Evolutionary conservation across 2,797 vertebrate genomes (phyloP), one percentile per base, ranked within the genome.

Genomic region (Scolopax bukidnonensis): DNA sequence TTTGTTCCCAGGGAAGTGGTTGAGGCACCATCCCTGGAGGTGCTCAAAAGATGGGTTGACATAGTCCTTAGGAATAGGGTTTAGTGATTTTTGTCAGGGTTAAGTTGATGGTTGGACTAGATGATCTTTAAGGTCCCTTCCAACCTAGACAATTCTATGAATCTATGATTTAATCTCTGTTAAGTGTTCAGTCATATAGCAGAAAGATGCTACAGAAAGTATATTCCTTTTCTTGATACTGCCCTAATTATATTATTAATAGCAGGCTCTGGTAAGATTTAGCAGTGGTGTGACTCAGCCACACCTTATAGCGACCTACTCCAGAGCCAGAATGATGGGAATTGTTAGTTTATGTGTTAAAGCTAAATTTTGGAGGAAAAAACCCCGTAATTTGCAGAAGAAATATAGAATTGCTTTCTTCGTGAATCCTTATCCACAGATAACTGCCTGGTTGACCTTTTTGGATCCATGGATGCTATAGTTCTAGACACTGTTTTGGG

Each of bases 241-340:
- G 57, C 33, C 51, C 79, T 88, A 69, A 68, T 95, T 70, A 48
- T 75, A 71, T 74, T 59, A 92, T 80, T 83, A 84, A 68, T 60
- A 41, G 53, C 38, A 45, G 79, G 53, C 79, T 80, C 45, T 60
- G 38, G 57, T 47, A 32, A 79, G 50, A 40, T 57, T 69, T 76
- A 57, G 61, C 30, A 27, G 75, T 7, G 3, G 23, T 0, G 4
- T 90, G 87, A 88, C 69, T 93, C 91, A 86, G 51, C 38, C 8
- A 3, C 51, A 85, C 56, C 59, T 76, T 40, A 47, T 27, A 59
- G 68, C 41, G 75, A 5, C 0, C 0, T 0, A 2, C 54, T 73
- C 18, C 73, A 54, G 71, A 85, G 79, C 47, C 63, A 60, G 36
- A 67, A 65, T 41, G 64, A 54, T 54, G 70, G 38, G 36, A 40